Base-by-base conservation (phyloP, 2,797 vertebrate species). In the Avahi laniger region DNA sequence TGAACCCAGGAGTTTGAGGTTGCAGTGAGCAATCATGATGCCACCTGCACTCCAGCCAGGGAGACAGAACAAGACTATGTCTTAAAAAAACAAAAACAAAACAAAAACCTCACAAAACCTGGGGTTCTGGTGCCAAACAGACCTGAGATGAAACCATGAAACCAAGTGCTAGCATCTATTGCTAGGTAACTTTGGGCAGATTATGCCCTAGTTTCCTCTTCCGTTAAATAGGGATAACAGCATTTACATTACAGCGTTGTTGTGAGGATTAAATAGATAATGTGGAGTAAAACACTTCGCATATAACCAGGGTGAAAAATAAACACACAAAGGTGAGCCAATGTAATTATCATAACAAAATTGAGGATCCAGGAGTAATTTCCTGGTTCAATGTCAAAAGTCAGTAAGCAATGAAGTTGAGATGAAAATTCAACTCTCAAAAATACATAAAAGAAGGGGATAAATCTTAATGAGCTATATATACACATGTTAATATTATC, bases 231-330 rank as follows among this genome's bases (percentile, higher is more conserved):
- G 7, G 5, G 24, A 63, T 22, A 73, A 41, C 2, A 82, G 50
- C 57, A 89, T 50, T 89, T 80, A 82, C 9, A 78, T 57, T 81
- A 54, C 1, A 84, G 48, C 46, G 24, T 67, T 95, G 52, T 48
- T 94, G 35, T 81, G 30, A 84, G 43, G 70, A 95, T 84, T 84
- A 79, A 93, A 86, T 35, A 78, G 33, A 52, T 15, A 91, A 72
- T 22, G 0, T 57, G 69, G 63, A 30, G n/a, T 59, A 63, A 85
- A 89, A 92, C 8, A 84, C 7, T 48, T 2, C 75, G 48, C 7
- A 28, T 24, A 91, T 48, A 94, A 70, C 43, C 8, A 84, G 46
- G 57, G 26, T 59, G 15, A 70, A 94, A 89, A 80, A 84, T 52
- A 38, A 94, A 75, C 35, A 87, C 70, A 86, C 20, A 76, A 78